Percentiles rank a stretch among this genome's conserved stretches.
These are phyloP conservation scores for Cotesia typhae DNA, from an alignment of 1,140 invertebrate species.

Conservation along the genomic window DNA sequence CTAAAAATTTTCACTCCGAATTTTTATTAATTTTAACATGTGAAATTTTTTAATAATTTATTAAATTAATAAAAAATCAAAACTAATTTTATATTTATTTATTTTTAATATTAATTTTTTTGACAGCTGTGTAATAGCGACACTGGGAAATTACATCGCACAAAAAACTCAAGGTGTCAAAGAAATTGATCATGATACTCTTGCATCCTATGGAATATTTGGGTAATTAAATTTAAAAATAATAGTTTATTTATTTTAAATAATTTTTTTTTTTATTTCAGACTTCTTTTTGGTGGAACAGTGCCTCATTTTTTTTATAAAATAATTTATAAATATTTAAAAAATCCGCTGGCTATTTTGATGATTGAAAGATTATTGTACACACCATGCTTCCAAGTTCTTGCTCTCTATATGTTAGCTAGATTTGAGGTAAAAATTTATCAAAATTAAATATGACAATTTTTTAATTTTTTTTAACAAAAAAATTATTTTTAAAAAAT, in stretches of 20 bases:
- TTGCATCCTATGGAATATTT: slow-evolving; percentile 75
- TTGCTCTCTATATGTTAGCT: slow-evolving; percentile 74
- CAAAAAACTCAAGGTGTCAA: slow-evolving; percentile 71
- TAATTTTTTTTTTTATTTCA: slow-evolving; percentile 45
- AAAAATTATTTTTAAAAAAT: no score
- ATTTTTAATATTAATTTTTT: slow-evolving; percentile 11
- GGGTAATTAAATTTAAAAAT: slow-evolving; percentile 64
- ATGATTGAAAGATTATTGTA: slow-evolving; percentile 75
- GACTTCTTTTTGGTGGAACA: slow-evolving; percentile 76
- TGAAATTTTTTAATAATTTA: no score
- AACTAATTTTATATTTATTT: not conserved
- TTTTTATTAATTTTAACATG: no score
- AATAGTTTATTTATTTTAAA: slow-evolving; percentile 53
- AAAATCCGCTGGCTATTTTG: slow-evolving; percentile 66
- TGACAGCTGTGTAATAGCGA: slow-evolving; percentile 64
- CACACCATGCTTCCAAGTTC: slow-evolving; percentile 74
- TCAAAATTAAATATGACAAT: slow-evolving; percentile 15
- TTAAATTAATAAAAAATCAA: no score
- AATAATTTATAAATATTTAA: slow-evolving; percentile 63
- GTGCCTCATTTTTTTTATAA: slow-evolving; percentile 78
- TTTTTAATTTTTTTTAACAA: no score
- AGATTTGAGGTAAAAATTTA: slow-evolving; percentile 69
- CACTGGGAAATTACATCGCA: slow-evolving; percentile 72
- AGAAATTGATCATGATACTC: slow-evolving; percentile 70
- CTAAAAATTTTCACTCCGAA: no score